Conservation (phyloP, 1,140 invertebrate genomes). For the Caligus rogercresseyi region DNA sequence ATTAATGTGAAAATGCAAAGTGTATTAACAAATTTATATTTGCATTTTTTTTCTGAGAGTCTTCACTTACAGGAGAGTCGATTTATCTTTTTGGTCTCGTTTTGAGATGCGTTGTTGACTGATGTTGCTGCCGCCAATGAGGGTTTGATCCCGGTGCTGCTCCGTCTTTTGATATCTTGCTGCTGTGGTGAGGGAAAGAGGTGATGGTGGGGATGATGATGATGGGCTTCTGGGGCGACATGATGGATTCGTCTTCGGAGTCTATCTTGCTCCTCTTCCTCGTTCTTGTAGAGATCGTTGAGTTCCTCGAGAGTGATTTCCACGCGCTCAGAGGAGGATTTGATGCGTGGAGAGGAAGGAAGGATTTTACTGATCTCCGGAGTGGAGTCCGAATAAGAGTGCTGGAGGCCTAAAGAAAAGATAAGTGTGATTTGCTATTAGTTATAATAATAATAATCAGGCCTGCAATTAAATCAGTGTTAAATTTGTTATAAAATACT, state of each 20-base stretch:
- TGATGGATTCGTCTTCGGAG: no score
- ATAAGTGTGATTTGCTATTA: no score
- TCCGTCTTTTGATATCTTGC: not conserved
- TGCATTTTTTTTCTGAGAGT: no score
- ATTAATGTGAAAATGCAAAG: no score
- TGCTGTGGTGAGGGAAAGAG: not conserved
- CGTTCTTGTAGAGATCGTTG: conserved; percentile 4
- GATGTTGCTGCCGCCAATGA: not conserved
- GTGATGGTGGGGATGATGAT: not conserved
- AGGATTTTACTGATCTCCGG: not conserved
- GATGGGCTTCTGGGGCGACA: no score
- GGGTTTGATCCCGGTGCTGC: not conserved
- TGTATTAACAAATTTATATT: no score
- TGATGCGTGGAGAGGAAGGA: not conserved
- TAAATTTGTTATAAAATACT: no score
- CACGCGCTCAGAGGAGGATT: not conserved
- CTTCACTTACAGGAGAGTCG: not conserved
- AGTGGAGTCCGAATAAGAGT: conserved; percentile 8
- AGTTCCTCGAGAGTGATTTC: not conserved
- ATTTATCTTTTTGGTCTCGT: not conserved
- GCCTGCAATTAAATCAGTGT: no score
- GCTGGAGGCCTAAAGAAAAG: no score
- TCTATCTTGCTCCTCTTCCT: conserved; percentile 1
- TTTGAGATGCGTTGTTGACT: no score
- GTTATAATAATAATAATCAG: no score